A percentile compares a stretch with the other conserved stretches of the same genome.
These are phyloP conservation scores for Saguinus imperator DNA, from an alignment of 2,113 vertebrate genomes.

Conservation along the genomic window DNA sequence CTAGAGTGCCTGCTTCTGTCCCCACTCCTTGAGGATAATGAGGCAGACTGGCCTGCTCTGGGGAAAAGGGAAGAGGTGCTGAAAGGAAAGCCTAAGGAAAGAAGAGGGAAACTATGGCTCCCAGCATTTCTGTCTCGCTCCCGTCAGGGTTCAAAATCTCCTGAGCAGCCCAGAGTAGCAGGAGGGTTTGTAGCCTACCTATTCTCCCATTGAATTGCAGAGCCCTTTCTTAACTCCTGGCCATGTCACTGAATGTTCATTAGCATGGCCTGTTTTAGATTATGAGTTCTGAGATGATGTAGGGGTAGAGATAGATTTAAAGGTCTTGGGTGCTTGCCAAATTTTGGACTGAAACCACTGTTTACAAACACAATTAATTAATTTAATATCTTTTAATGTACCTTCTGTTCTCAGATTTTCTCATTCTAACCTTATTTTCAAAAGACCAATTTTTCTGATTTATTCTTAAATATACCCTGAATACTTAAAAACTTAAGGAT, in stretches of 20 bases:
- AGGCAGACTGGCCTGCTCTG: not conserved
- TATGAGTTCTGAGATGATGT: not conserved
- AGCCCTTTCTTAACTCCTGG: not conserved
- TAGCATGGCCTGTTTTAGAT: not conserved
- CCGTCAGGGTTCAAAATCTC: not conserved
- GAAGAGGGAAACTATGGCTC: not conserved
- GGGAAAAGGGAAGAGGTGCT: not conserved
- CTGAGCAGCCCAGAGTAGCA: not conserved
- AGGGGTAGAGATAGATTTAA: not conserved
- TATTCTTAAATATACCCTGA: not conserved
- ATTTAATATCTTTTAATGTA: not conserved
- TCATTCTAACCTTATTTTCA: conserved; percentile 18
- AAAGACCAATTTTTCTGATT: not conserved
- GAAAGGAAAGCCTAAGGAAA: not conserved
- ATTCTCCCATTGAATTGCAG: not conserved
- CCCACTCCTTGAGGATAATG: not conserved
- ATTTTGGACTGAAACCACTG: not conserved
- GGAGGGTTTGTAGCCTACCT: not conserved
- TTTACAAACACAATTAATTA: not conserved
- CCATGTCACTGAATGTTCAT: not conserved
- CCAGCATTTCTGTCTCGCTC: not conserved
- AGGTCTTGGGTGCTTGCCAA: not conserved
- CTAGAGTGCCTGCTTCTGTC: not conserved
- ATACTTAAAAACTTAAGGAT: not conserved
- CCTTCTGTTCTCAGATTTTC: not conserved